Conservation (phyloP, 2,797 vertebrate species). For the Philypnodon macrostomus region DNA sequence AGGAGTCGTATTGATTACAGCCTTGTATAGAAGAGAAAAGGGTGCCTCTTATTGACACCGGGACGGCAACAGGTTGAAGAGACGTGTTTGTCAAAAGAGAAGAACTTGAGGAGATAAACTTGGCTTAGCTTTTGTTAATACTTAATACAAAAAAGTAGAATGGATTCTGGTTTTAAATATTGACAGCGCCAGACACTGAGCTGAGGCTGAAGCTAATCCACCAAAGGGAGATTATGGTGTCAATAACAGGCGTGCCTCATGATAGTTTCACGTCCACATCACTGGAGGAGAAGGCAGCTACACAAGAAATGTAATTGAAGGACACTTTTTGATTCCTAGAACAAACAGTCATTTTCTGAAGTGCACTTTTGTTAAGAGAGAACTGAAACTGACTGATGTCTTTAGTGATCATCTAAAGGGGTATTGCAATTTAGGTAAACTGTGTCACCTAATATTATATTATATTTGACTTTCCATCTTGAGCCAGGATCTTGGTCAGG, state of each 20-base stretch:
- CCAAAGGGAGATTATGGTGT: slow-evolving; percentile 25
- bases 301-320: too few species aligned
- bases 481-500: too few species aligned
- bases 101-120: slow-evolving; percentile 18
- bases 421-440: too few species aligned
- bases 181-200: not conserved
- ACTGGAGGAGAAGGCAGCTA: slow-evolving; percentile 2
- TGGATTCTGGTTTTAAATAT: slow-evolving; percentile 9
- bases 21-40: slow-evolving; percentile 18
- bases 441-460: too few species aligned
- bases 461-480: too few species aligned
- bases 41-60: slow-evolving; percentile 25
- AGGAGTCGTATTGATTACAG: slow-evolving; percentile 64
- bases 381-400: too few species aligned
- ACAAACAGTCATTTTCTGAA: too few species aligned
- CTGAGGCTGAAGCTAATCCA: slow-evolving; percentile 15
- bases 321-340: too few species aligned
- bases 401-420: too few species aligned
- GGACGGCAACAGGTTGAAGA: slow-evolving; percentile 35
- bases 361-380: too few species aligned
- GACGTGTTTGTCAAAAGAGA: slow-evolving; percentile 29
- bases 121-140: slow-evolving; percentile 8
- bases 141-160: slow-evolving; percentile 1
- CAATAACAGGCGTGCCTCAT: slow-evolving; percentile 2
- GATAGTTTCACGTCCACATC: slow-evolving; percentile 28